Evolutionary conservation across 2,113 vertebrate species (phyloP).

Genomic region (Athene noctua): DNA sequence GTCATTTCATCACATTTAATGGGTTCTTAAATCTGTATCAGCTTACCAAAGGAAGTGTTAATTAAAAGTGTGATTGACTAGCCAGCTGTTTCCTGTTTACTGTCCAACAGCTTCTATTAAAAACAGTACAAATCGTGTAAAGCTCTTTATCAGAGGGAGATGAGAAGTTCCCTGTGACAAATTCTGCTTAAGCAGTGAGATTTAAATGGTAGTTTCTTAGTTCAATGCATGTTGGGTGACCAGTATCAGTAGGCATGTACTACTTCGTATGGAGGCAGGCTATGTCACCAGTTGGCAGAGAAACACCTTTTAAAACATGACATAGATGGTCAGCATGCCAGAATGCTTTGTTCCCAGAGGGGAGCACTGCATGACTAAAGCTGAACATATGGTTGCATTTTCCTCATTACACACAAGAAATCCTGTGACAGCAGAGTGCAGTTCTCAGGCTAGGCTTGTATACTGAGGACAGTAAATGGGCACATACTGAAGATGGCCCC

Average conservation of each 20-base stretch:
- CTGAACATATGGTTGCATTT: neutral
- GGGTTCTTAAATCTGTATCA: slow-evolving; percentile 59
- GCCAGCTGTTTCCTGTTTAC: slow-evolving; percentile 54
- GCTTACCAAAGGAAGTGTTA: slow-evolving; percentile 61
- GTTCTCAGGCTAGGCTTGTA: neutral
- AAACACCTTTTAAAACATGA: neutral
- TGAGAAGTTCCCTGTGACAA: neutral
- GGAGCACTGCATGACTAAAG: neutral
- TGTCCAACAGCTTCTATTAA: slow-evolving; percentile 1
- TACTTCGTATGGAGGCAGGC: neutral
- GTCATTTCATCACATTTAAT: slow-evolving; percentile 57
- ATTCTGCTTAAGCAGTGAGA: neutral
- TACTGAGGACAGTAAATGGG: neutral
- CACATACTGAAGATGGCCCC: neutral
- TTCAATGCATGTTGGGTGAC: neutral
- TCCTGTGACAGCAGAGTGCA: neutral
- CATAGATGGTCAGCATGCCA: fast-evolving
- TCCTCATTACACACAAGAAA: neutral
- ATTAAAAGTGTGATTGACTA: slow-evolving; percentile 67
- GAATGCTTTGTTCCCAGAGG: neutral
- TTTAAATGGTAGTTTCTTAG: neutral
- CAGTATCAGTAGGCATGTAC: too few relatives aligned
- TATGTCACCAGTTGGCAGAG: neutral
- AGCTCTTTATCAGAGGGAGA: slow-evolving; percentile 28
- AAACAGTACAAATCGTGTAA: slow-evolving; percentile 35